These are phyloP conservation scores for Volucella bombylans DNA, from an alignment of 2,888 invertebrate species.

Conservation along the genomic window DNA sequence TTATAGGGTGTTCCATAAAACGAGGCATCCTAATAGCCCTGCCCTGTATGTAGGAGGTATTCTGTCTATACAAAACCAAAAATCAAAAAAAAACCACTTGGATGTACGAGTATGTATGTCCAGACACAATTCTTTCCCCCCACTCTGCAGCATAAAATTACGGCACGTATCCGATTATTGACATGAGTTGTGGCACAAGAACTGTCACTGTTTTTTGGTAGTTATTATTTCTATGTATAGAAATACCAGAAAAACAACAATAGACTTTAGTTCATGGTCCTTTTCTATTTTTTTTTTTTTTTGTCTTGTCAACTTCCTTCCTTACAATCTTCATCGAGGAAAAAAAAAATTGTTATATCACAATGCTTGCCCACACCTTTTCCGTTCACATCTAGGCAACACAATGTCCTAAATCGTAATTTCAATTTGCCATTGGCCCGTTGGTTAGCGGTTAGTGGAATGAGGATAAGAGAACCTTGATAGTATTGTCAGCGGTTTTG, in stretches of 20 bases:
- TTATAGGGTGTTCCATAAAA: too few relatives aligned
- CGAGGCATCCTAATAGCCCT: too few relatives aligned
- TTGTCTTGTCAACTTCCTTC: slow-evolving; percentile 14
- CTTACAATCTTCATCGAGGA: slow-evolving; percentile 6
- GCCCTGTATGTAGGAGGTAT: too few relatives aligned
- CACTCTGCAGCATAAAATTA: slow-evolving; percentile 37
- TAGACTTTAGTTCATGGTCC: not conserved
- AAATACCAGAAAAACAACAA: slow-evolving; percentile 6
- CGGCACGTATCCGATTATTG: slow-evolving; percentile 63
- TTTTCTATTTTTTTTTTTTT: not conserved
- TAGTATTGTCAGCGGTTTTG: slow-evolving; percentile 73
- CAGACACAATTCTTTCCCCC: slow-evolving; percentile 18
- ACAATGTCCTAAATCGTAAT: slow-evolving; percentile 53
- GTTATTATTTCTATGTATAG: slow-evolving; percentile 23
- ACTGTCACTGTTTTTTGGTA: slow-evolving; percentile 10
- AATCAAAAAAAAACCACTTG: too few relatives aligned
- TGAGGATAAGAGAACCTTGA: slow-evolving; percentile 31
- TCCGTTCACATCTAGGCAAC: slow-evolving; percentile 42
- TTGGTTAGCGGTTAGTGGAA: slow-evolving; percentile 7
- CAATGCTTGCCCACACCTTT: slow-evolving; percentile 22
- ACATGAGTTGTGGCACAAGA: slow-evolving; percentile 41
- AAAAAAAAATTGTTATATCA: slow-evolving; percentile 19
- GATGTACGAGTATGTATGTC: too few relatives aligned
- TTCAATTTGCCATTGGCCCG: slow-evolving; percentile 64
- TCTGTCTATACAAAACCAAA: too few relatives aligned